These are phyloP conservation scores for Alentia gelatinosa DNA, from an alignment of 2,888 invertebrate genomes.

Conservation along the genomic window DNA sequence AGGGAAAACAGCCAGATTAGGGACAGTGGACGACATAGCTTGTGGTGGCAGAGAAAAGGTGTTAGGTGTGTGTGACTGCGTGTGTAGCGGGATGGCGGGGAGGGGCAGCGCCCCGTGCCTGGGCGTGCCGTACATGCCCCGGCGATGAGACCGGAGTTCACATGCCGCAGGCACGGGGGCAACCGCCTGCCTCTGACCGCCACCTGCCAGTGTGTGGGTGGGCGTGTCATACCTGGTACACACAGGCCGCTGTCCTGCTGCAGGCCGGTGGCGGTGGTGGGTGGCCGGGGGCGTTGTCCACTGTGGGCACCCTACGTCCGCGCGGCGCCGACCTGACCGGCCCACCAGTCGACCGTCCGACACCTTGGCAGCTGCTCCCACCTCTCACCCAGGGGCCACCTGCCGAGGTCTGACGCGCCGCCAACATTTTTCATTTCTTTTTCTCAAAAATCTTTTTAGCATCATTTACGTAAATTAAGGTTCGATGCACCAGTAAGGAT, in stretches of 20 bases:
- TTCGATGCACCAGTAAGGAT: no score
- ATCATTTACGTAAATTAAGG: no score
- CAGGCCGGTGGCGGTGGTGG: background rate
- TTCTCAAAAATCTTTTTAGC: conserved; percentile 5
- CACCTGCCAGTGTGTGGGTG: background rate
- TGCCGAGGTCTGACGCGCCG: conserved; percentile 3
- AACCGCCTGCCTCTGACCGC: background rate
- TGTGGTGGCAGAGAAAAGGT: background rate
- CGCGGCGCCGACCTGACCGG: background rate
- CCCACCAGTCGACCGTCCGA: background rate
- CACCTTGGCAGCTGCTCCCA: background rate
- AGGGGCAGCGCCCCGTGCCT: background rate
- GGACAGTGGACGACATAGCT: background rate
- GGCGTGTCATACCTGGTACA: conserved; percentile 38
- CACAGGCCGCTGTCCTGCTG: background rate
- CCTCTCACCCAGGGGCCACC: background rate
- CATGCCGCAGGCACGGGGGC: background rate
- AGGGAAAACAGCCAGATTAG: background rate
- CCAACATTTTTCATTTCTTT: conserved; percentile 24
- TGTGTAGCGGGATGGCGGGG: background rate
- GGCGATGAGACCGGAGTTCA: background rate
- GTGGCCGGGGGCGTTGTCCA: background rate
- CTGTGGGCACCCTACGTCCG: background rate
- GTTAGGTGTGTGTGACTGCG: conserved; percentile 24
- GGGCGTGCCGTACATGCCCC: background rate